Evolutionary conservation across 1,140 invertebrate genomes (phyloP).

Genomic region (Gryon sp.): DNA sequence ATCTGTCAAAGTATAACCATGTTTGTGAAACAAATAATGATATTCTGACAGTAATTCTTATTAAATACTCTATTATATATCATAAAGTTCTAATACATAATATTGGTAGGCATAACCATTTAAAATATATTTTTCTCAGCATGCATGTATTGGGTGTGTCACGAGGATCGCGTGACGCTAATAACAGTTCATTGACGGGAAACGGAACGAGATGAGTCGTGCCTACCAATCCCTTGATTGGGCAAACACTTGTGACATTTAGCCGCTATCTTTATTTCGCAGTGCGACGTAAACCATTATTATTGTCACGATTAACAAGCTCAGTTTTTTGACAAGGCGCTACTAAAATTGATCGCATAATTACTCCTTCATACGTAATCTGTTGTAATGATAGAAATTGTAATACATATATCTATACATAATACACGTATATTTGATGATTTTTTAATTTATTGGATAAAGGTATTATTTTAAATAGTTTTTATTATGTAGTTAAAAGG

Average conservation of each 20-base stretch:
- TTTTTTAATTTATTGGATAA: too few species aligned
- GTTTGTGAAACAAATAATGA: constrained; percentile 52
- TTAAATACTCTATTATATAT: constrained; percentile 46
- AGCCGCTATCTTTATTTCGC: constrained; percentile 56
- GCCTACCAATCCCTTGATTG: constrained; percentile 63
- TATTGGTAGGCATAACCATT: constrained; percentile 26
- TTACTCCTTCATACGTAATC: too few species aligned
- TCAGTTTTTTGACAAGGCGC: constrained; percentile 51
- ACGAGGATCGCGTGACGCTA: constrained; percentile 59
- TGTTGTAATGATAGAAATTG: too few species aligned
- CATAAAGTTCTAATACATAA: constrained; percentile 39
- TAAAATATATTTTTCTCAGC: constrained; percentile 52
- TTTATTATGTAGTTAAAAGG: too few species aligned
- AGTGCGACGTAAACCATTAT: constrained; percentile 48
- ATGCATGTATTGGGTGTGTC: constrained; percentile 57
- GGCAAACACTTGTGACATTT: constrained; percentile 64
- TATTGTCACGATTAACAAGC: constrained; percentile 53
- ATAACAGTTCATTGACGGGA: constrained; percentile 61
- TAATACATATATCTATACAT: too few species aligned
- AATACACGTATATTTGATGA: too few species aligned
- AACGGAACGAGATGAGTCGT: constrained; percentile 64
- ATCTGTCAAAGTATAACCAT: constrained; percentile 18
- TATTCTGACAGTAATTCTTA: constrained; percentile 45
- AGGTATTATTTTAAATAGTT: too few species aligned
- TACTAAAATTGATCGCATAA: constrained; percentile 39